These are phyloP conservation scores for Drosophila parvula DNA, from an alignment of 1,140 invertebrate genomes.

Conservation along the genomic window DNA sequence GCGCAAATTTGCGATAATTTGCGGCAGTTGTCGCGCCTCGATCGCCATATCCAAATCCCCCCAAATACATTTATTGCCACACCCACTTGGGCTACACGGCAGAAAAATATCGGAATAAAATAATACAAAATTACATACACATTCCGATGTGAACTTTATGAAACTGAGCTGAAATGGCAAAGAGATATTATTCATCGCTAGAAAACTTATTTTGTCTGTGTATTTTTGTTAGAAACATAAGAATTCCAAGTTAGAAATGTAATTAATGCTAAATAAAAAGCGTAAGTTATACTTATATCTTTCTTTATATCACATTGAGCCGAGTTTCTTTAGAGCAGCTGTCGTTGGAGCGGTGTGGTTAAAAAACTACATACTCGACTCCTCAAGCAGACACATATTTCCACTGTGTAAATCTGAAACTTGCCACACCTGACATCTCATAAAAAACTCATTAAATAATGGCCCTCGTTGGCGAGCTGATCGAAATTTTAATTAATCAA, in stretches of 20 bases:
- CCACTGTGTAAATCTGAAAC: constrained; percentile 11
- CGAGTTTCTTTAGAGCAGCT: too few species aligned
- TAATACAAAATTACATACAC: not conserved
- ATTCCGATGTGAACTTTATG: not conserved
- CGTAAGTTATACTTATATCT: too few species aligned
- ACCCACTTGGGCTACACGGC: constrained; percentile 41
- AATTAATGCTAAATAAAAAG: too few species aligned
- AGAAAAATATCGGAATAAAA: not conserved
- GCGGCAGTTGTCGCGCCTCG: constrained; percentile 79
- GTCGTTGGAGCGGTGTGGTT: too few species aligned
- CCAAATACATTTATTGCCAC: constrained; percentile 30
- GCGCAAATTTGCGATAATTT: constrained; percentile 77
- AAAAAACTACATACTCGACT: not conserved
- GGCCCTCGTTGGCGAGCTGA: constrained; percentile 72
- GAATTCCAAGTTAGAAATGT: too few species aligned
- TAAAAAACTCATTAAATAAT: constrained; percentile 80
- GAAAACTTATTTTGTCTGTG: too few species aligned
- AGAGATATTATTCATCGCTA: not conserved
- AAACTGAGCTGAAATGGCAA: not conserved
- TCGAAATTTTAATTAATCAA: constrained; percentile 82
- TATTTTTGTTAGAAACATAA: too few species aligned
- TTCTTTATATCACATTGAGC: too few species aligned
- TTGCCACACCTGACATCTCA: constrained; percentile 74
- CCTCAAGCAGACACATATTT: not conserved
- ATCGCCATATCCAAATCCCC: constrained; percentile 38